Base-by-base conservation (phyloP, 2,113 vertebrate genomes). In the Zosterops hypoxanthus region DNA sequence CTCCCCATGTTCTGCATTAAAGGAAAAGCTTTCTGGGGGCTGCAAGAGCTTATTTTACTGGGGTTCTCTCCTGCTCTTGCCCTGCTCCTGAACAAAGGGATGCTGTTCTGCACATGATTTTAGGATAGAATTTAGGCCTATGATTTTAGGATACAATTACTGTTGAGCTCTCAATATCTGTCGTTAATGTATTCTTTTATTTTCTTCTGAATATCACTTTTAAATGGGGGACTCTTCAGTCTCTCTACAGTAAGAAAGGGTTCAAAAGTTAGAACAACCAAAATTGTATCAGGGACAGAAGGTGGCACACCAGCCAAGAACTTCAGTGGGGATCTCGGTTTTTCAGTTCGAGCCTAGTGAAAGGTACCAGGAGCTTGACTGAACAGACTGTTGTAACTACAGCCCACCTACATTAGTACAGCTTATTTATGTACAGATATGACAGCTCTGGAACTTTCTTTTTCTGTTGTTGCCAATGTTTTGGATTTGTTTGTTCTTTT, bases 11-110 rank as follows among this genome's bases (percentile, higher is more conserved):
- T 29, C 42, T 34, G 20, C 42, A 24, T 19, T 12, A 8, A 1
- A 7, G 26, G 33, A 3, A 10, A 61, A 55, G 19, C 14, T 75
- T 65, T 20, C 17, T 2, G 0, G 3, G 18, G 42, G 8, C n/a
- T 84, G 28, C 18, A 59, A 81, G 19, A 59, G 1, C 6, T 61
- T 47, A 7, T 49, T 44, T 76, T 66, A 11, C 28, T 56, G 2
- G 8, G 6, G 31, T 61, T 12, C 4, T 57, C 15, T 61, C 15
- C 31, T 59, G 31, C 12, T 56, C 29, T 50, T 64, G 24, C 21
- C 23, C 55, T 64, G 34, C n/a, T 76, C 1, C 41, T 73, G 41
- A 20, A 28, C 17, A 81, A 55, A 68, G 11, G 28, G 7, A 55
- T 78, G 29, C 18, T 52, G 33, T 36, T 34, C 56, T 65, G 50